These are phyloP conservation scores for Phrynocephalus guinanensis DNA, from an alignment of 2,797 vertebrate genomes.

Conservation along the genomic window DNA sequence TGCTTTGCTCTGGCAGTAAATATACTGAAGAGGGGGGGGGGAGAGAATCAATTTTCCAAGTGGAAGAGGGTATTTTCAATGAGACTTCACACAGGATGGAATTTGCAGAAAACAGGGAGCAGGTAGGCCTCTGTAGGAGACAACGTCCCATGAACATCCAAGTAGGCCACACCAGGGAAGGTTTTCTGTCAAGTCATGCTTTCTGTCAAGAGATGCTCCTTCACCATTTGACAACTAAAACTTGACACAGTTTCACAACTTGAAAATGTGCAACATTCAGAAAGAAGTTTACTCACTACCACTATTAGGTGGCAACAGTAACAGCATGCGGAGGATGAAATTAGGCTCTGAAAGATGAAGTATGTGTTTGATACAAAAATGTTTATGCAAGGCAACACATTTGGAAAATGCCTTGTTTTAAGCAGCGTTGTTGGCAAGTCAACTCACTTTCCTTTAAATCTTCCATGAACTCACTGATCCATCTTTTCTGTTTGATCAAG, in stretches of 20 bases:
- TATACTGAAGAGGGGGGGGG: not conserved
- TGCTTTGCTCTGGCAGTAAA: slow-evolving; percentile 15
- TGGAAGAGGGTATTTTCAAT: too few species aligned
- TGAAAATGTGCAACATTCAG: not conserved
- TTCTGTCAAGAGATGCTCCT: not conserved
- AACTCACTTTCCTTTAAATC: not conserved
- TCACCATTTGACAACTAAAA: not conserved
- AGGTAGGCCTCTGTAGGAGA: too few species aligned
- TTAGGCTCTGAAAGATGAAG: not conserved
- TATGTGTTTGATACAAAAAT: too few species aligned
- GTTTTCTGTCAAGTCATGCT: too few species aligned
- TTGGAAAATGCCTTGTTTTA: not conserved
- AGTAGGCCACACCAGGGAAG: too few species aligned
- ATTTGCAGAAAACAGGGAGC: too few species aligned
- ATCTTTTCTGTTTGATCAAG: not conserved
- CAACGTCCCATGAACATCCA: too few species aligned
- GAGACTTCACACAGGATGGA: too few species aligned
- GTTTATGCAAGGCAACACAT: not conserved
- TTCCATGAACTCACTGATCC: not conserved
- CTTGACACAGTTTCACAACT: too few species aligned
- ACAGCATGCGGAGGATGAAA: not conserved
- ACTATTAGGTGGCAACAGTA: not conserved
- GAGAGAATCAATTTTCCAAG: not conserved
- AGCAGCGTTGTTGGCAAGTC: not conserved
- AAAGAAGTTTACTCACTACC: not conserved